Evolutionary conservation across 2,888 invertebrate species (phyloP), one percentile per base, ranked within the genome.

Genomic region (Poecilobothrus nobilitatus): DNA sequence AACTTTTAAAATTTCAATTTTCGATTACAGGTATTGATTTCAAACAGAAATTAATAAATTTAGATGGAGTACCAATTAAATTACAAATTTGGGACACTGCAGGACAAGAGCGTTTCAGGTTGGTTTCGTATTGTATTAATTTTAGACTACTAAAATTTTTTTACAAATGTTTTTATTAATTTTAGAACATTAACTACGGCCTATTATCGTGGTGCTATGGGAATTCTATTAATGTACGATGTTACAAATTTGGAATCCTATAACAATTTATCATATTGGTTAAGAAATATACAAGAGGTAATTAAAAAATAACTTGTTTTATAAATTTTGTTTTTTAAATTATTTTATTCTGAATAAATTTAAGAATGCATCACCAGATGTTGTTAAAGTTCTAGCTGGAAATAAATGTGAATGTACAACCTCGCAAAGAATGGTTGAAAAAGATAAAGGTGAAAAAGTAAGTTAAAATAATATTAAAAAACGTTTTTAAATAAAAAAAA

Each of bases 121-220:
- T 5, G n/a, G n/a, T n/a, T n/a, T n/a, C 61, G 7, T 61, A n/a
- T n/a, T n/a, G n/a, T n/a, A n/a, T n/a, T n/a, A n/a, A n/a, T n/a
- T n/a, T n/a, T n/a, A n/a, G 9, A 44, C 8, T 66, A 12, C 21
- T 18, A 33, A 7, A 18, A 9, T 18, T 18, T n/a, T n/a, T n/a
- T n/a, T n/a, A n/a, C n/a, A n/a, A n/a, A 27, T 9, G 33, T 15
- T 65, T 65, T 33, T 33, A 18, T 8, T 65, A 33, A 34, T 65
- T 91, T 92, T 81, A 85, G 93, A 62, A 93, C 94, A 10, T 83
- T 94, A 72, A 94, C 94, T 66, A 92, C 92, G 15, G 93, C 93
- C 7, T 94, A 94, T 81, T 94, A 93, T 81, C 85, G 94, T 66
- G 94, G 93, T 6, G 93, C 94, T 18, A 93, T 94, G 94, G 95